Base-by-base conservation (phyloP, 1,140 invertebrate genomes). In the Neodiprion pinetum region DNA sequence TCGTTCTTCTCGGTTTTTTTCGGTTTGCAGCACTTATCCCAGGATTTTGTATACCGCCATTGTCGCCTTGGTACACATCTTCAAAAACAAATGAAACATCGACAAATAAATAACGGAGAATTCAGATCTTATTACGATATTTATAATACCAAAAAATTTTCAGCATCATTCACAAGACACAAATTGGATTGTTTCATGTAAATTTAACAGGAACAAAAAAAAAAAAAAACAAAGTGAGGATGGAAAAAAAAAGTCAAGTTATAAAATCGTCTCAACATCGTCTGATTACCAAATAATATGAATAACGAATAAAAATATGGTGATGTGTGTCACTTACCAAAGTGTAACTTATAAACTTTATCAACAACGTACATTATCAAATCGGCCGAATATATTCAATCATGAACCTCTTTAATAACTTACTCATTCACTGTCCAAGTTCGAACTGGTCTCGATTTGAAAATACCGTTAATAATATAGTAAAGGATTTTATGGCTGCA, bases 21-120 rank as follows among this genome's bases (percentile, higher is more conserved):
- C 78, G 83, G 49, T 79, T 82, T 12, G 76, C 76, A 14, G 77
- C 67, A 75, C 72, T 83, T 73, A 76, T 84, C 28, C 78, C 72
- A 8, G 81, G 70, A 47, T 75, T 84, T n/a, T 79, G 67, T 66
- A 78, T 76, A 72, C 79, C 80, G 72, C 84, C 81, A 67, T 86
- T 87, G 61, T 84, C 82, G 8, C 82, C 78, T 40, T 84, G 71
- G 72, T 83, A 88, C 4, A 84, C 74, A 76, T 87, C 86, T 83
- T 74, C 70, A 80, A 80, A 76, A 61, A 72, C 74, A 79, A 23
- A 71, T 40, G 79, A 23, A 69, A 61, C n/a, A 61, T 61, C 3
- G 28, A 3, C 28, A 40, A 40, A 40, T 40, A 1, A 1, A 40
- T 40, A 40, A 40, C 5, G 28, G 5, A 40, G 5, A 40, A 40